Percentiles rank a stretch among this genome's conserved stretches.
phyloP scores from a whole-genome alignment of 2,113 vertebrate genomes.

The Vulpes vulpes region DNA sequence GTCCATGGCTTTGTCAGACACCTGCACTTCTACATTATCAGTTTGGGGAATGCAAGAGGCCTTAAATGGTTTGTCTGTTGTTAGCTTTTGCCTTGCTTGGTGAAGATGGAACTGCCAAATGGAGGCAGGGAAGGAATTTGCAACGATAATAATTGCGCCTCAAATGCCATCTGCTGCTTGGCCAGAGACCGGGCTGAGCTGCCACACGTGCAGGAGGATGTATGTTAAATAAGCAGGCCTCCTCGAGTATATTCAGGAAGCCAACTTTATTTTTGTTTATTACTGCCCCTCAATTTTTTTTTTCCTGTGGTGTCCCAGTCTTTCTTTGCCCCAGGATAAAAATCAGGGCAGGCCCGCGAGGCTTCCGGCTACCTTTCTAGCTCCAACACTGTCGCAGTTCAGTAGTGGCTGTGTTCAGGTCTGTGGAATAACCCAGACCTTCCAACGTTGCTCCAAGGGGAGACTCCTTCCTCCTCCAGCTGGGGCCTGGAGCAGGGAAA shows the following conservation, averaged over 20 bases:
- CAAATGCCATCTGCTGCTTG: neutral
- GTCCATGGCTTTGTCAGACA: neutral
- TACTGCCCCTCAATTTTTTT: neutral
- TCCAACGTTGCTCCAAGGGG: fast-evolving
- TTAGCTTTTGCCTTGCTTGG: neutral
- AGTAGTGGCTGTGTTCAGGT: fast-evolving
- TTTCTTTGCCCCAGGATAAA: neutral
- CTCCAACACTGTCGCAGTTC: neutral
- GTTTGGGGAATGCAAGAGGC: neutral
- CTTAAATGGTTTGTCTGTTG: neutral
- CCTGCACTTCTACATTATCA: neutral
- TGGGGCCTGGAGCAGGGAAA: neutral
- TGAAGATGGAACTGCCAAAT: neutral
- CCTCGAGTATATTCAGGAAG: neutral
- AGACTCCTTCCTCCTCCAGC: neutral
- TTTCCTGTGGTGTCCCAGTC: neutral
- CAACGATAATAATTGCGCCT: neutral
- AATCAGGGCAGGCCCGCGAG: neutral
- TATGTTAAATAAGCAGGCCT: neutral
- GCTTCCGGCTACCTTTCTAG: neutral
- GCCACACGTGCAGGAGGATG: neutral
- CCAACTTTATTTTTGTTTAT: neutral
- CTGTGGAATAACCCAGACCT: neutral
- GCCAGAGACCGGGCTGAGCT: neutral
- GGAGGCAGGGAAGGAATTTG: neutral